Conservation (phyloP, 2,888 invertebrate species). For the Dryadula phaetusa region DNA sequence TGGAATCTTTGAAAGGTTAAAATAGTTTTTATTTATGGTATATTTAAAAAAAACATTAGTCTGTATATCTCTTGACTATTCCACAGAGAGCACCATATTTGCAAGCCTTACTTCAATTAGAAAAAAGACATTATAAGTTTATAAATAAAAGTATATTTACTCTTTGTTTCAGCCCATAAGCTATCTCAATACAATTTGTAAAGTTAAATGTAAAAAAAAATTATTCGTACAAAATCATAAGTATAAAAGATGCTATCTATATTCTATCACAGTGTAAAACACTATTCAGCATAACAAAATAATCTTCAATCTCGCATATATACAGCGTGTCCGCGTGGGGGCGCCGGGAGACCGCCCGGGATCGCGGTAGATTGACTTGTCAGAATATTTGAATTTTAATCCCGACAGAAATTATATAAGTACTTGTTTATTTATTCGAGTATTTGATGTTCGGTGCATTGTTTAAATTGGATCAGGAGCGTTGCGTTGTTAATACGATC, state of each 20-base stretch:
- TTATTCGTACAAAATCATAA: background rate
- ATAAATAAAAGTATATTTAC: too few relatives aligned
- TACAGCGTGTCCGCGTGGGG: constrained; percentile 57
- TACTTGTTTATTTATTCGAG: constrained; percentile 79
- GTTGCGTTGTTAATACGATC: background rate
- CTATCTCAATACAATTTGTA: too few relatives aligned
- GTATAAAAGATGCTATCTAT: background rate
- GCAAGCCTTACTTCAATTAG: too few relatives aligned
- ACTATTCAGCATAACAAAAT: constrained; percentile 28
- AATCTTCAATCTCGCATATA: constrained; percentile 48
- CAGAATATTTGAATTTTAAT: constrained; percentile 85
- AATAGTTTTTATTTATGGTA: background rate
- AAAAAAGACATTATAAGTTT: too few relatives aligned
- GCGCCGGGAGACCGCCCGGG: constrained; percentile 66
- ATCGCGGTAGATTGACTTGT: constrained; percentile 82
- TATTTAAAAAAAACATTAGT: background rate
- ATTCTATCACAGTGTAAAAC: constrained; percentile 4
- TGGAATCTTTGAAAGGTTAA: background rate
- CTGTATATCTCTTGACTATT: background rate
- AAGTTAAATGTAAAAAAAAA: too few relatives aligned
- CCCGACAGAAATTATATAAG: constrained; percentile 74
- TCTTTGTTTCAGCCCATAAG: too few relatives aligned
- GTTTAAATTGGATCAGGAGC: constrained; percentile 41
- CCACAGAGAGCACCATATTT: too few relatives aligned
- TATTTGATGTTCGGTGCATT: constrained; percentile 50